These are phyloP conservation scores for Caretta caretta DNA, from an alignment of 2,113 vertebrate genomes.

Conservation along the genomic window DNA sequence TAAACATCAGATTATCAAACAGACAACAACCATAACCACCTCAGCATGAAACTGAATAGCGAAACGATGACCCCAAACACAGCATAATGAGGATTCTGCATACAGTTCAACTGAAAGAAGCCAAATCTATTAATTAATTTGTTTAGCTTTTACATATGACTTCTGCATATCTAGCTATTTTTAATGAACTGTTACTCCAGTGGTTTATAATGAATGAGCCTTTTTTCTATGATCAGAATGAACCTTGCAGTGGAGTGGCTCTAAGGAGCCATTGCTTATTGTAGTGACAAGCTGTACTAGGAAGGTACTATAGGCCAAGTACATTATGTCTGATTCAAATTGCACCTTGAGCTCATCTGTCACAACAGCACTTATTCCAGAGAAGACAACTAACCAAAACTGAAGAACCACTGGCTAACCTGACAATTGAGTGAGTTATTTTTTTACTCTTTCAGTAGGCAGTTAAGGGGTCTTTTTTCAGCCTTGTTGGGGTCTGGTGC, in stretches of 20 bases:
- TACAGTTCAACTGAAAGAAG: not conserved
- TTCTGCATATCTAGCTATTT: not conserved
- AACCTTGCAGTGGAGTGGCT: not conserved
- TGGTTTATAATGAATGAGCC: not conserved
- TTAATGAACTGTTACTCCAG: not conserved
- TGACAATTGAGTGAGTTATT: not conserved
- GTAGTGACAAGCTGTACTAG: not conserved
- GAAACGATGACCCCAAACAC: not conserved
- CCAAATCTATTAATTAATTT: not conserved
- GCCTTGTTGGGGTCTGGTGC: not conserved
- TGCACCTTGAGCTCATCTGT: not conserved
- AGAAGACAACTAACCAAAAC: not conserved
- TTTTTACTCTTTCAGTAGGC: not conserved
- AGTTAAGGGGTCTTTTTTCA: conserved; percentile 12
- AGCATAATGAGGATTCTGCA: not conserved
- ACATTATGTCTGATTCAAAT: not conserved
- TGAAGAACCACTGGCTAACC: not conserved
- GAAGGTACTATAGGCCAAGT: not conserved
- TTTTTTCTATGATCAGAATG: not conserved
- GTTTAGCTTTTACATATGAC: not conserved
- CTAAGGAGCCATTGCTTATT: not conserved
- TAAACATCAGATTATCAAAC: not conserved
- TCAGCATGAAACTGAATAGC: not conserved
- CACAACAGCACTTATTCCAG: not conserved
- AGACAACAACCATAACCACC: not conserved